Conservation (phyloP, 2,113 vertebrate species). For the Amphilophus citrinellus region DNA sequence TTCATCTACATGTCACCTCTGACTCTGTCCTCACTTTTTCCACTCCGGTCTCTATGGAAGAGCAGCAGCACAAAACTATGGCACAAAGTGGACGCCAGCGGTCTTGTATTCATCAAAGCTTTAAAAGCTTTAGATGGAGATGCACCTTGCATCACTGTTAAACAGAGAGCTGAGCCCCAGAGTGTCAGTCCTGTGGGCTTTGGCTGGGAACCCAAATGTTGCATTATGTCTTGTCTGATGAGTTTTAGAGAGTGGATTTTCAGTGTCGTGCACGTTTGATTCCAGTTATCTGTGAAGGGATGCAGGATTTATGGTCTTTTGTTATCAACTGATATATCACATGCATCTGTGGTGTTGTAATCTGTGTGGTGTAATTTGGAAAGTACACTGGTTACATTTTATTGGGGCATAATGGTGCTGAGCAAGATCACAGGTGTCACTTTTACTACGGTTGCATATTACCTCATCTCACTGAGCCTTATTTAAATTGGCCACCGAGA, state of each 20-base stretch:
- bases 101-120: slow-evolving; percentile 51
- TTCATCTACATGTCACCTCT: background rate
- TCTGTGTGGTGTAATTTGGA: slow-evolving; percentile 30
- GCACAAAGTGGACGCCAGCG: slow-evolving; percentile 22
- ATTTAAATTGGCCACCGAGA: slow-evolving; percentile 10
- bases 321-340: background rate
- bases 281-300: slow-evolving; percentile 30
- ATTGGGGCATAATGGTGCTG: slow-evolving; percentile 27
- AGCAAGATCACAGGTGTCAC: slow-evolving; percentile 12
- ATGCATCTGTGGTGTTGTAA: background rate
- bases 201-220: slow-evolving; percentile 31
- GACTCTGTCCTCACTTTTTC: slow-evolving; percentile 55
- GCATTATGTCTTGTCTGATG: slow-evolving; percentile 26
- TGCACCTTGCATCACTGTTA: slow-evolving; percentile 47
- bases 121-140: slow-evolving; percentile 33
- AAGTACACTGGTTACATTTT: slow-evolving; percentile 39
- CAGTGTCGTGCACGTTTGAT: background rate
- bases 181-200: slow-evolving; percentile 17
- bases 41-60: slow-evolving; percentile 60
- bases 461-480: slow-evolving; percentile 29
- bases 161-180: slow-evolving; percentile 23
- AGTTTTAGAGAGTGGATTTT: slow-evolving; percentile 13
- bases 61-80: slow-evolving; percentile 49
- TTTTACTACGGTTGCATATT: slow-evolving; percentile 28
- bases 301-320: slow-evolving; percentile 10